Evolutionary conservation across 2,888 invertebrate species (phyloP).

Genomic region (Piscicola geometra): DNA sequence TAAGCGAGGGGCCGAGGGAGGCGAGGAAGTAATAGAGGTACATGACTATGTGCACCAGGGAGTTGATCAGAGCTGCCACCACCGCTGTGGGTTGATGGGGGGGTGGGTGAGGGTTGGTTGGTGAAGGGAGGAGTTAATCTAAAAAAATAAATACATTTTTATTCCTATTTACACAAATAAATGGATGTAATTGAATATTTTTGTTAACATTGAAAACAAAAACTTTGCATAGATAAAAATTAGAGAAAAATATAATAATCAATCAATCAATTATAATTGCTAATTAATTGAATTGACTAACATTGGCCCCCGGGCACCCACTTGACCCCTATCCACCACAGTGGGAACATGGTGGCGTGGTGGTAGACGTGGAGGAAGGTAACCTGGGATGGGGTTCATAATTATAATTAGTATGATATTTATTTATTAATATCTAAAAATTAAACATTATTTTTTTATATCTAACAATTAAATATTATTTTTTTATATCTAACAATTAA

Average conservation of each 20-base stretch:
- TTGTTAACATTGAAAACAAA: no score
- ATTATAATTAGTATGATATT: no score
- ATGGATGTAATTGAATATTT: no score
- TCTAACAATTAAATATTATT: no score
- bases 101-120: no score
- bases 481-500: no score
- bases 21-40: slow-evolving; percentile 55
- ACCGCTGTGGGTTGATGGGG: slow-evolving; percentile 48
- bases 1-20: slow-evolving; percentile 53
- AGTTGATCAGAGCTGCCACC: slow-evolving; percentile 56
- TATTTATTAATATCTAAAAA: no score
- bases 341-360: slow-evolving; percentile 56
- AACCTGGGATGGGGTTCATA: slow-evolving; percentile 43
- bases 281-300: no score
- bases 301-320: slow-evolving; percentile 57
- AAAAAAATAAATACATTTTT: no score
- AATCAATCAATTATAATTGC: background rate
- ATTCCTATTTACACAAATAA: background rate
- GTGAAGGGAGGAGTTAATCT: no score
- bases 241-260: background rate
- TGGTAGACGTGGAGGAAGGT: slow-evolving; percentile 57
- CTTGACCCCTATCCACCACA: slow-evolving; percentile 56
- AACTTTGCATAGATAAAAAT: no score
- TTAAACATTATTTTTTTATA: no score
- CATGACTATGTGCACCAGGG: slow-evolving; percentile 56